Evolutionary conservation across 2,113 vertebrate species (phyloP), one percentile per base, ranked within the genome.

Genomic region (Grammomys dolichurus): DNA sequence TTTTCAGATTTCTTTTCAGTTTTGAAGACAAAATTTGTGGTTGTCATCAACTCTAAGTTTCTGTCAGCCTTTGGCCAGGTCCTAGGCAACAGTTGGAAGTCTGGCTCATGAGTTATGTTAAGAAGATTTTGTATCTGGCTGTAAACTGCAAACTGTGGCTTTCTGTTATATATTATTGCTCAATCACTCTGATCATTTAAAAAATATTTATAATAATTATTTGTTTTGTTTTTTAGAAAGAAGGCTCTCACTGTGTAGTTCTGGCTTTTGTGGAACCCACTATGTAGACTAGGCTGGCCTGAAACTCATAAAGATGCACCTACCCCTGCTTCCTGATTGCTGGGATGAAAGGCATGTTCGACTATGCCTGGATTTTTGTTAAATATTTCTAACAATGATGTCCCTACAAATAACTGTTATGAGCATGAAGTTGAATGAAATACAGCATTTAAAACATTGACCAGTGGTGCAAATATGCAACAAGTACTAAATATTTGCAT

Each of bases 11-110:
- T 94, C 75, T 85, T 90, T 91, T 24, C 63, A n/a, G 22, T 91
- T 97, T 87, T 87, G 85, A 82, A 95, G 80, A 76, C 26, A 70
- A 19, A 92, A 40, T 9, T 19, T 87, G 31, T 54, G 12, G 22
- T 54, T 95, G 40, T 87, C 40, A 94, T 95, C 20, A 78, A 33
- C 89, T 92, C 89, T 69, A 54, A 96, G 93, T 78, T 95, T 95
- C 26, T 28, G 54, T 36, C 46, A 93, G 24, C 24, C 22, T 69
- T 43, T 78, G 33, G 73, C 13, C 36, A 78, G 80, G 9, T 65
- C 43, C 60, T 70, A 76, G 40, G 28, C 19, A 67, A 9, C 4
- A 48, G 36, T 56, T 91, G 28, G 67, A 24, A 63, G 26, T 26
- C 36, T 31, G 28, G 63, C 12, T 26, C 40, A 48, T 54, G 24